Conservation (phyloP, 92 coral and sea anemone species). For the Chrysogorgia sp. region DNA sequence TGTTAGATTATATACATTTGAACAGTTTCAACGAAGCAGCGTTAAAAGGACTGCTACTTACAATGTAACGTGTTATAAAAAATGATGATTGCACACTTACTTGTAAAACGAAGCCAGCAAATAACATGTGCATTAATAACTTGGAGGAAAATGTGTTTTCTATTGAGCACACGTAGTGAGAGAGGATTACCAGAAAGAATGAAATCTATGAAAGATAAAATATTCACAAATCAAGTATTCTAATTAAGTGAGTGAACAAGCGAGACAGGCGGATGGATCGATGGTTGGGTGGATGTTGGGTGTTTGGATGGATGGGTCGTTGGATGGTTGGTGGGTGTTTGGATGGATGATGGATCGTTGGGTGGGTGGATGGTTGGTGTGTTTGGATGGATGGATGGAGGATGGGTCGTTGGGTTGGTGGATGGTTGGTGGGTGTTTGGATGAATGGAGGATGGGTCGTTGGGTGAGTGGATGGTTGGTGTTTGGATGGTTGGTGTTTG, state of each 20-base stretch:
- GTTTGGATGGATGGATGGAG: not conserved
- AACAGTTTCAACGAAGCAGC: too few species aligned
- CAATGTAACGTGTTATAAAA: too few species aligned
- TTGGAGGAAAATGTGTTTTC: slow-evolving; percentile 94
- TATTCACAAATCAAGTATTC: not conserved
- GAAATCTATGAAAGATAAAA: slow-evolving; percentile 62
- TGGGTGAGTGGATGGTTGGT: too few species aligned
- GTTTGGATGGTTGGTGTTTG: too few species aligned
- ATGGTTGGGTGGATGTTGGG: too few species aligned
- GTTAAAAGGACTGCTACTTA: too few species aligned
- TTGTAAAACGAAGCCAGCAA: slow-evolving; percentile 82
- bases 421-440: too few species aligned
- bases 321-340: not conserved
- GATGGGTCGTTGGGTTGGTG: not conserved
- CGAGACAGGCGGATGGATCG: not conserved
- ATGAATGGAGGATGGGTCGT: too few species aligned
- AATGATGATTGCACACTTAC: too few species aligned
- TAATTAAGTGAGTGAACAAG: not conserved
- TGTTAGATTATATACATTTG: too few species aligned
- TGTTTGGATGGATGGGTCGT: too few species aligned
- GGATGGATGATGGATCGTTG: not conserved
- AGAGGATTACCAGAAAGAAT: slow-evolving; percentile 75
- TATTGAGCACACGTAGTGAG: slow-evolving; percentile 86
- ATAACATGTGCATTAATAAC: slow-evolving; percentile 94
- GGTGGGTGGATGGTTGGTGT: not conserved